These are phyloP conservation scores for Halichondria panicea DNA, from an alignment of 37 sponge, comb jelly and placozoan genomes.

Conservation along the genomic window DNA sequence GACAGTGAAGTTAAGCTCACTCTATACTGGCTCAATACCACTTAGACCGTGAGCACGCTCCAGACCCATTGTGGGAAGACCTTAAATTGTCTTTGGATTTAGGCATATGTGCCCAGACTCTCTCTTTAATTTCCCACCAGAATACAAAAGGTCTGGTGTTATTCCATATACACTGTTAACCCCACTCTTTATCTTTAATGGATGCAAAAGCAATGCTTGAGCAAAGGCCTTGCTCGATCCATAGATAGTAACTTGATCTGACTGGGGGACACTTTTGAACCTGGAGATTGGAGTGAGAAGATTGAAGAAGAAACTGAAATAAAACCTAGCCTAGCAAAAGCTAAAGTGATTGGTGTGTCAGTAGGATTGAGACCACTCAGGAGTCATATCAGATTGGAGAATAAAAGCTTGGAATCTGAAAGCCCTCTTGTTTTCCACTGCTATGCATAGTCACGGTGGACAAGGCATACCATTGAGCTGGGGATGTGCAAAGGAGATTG, in stretches of 20 bases:
- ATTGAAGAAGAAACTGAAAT: conserved; percentile 3
- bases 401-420: not conserved
- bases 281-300: conserved; percentile 23
- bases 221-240: conserved; percentile 17
- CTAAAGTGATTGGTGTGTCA: conserved; percentile 50
- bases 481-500: conserved; percentile 81
- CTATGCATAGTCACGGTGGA: conserved; percentile 87
- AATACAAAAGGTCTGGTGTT: conserved; percentile 14
- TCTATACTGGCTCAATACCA: not conserved
- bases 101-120: conserved; percentile 5
- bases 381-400: conserved; percentile 58
- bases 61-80: conserved; percentile 51
- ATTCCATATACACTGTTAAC: conserved; percentile 27
- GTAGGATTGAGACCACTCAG: conserved; percentile 69
- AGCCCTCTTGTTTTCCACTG: conserved; percentile 59
- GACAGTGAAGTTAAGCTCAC: conserved; percentile 7
- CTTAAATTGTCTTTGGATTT: conserved; percentile 33
- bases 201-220: conserved; percentile 30
- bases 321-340: conserved; percentile 41
- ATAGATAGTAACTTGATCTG: too few species aligned
- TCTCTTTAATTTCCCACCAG: not conserved
- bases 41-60: not conserved
- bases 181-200: conserved; percentile 48
- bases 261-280: conserved; percentile 54
- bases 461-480: conserved; percentile 55